Evolutionary conservation across 1,140 invertebrate genomes (phyloP).

Genomic region (Drosophila subpulchrella): DNA sequence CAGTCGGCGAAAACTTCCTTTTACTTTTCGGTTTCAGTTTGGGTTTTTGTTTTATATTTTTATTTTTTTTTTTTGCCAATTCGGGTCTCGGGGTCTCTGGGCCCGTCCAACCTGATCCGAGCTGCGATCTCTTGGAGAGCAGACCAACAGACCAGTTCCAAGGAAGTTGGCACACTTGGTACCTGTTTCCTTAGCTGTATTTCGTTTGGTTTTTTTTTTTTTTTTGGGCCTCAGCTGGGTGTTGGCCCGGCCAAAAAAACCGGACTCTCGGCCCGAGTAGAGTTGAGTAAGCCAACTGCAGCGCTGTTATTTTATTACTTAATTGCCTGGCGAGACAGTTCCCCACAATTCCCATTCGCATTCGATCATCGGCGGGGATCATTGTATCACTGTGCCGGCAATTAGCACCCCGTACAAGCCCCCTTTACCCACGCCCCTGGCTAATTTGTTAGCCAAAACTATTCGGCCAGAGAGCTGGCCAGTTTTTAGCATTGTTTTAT

Average conservation of each 20-base stretch:
- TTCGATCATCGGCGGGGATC: conserved; percentile 38
- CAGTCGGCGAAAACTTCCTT: conserved; percentile 61
- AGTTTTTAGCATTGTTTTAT: conserved; percentile 34
- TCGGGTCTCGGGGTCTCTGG: conserved; percentile 73
- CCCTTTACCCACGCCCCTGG: conserved; percentile 1
- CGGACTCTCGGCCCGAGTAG: conserved; percentile 42
- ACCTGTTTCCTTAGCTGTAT: conserved; percentile 56
- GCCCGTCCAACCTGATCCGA: conserved; percentile 56
- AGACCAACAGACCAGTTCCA: conserved; percentile 50
- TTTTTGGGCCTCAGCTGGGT: conserved; percentile 40
- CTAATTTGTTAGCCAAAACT: conserved; percentile 56
- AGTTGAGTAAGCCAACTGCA: conserved; percentile 56
- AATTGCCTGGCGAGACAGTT: conserved; percentile 51
- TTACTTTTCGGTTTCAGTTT: conserved; percentile 55
- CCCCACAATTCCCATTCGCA: conserved; percentile 32
- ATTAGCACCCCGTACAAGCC: conserved; percentile 52
- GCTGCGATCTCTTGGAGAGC: conserved; percentile 3
- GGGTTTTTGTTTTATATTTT: neutral
- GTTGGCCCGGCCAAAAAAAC: conserved; percentile 53
- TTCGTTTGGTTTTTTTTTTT: neutral
- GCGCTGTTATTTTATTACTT: conserved; percentile 63
- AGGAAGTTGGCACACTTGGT: conserved; percentile 75
- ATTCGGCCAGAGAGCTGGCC: neutral
- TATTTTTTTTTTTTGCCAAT: conserved; percentile 40
- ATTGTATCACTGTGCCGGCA: conserved; percentile 43